Percentiles rank a stretch among this genome's conserved stretches.
Evolutionary conservation across 2,797 vertebrate genomes (phyloP).

Genomic region (Alca torda): DNA sequence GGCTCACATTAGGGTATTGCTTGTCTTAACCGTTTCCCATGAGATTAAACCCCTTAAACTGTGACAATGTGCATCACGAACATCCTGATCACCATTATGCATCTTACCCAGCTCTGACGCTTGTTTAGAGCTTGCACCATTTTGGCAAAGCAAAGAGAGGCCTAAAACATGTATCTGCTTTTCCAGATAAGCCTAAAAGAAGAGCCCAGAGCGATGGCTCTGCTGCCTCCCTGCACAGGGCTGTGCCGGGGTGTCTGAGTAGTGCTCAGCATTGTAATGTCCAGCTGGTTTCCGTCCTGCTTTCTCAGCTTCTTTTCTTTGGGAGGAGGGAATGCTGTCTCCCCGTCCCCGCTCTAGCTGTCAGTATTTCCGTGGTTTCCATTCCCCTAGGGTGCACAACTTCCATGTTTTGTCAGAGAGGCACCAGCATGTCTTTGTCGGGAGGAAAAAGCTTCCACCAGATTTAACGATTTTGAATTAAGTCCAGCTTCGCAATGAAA

Average conservation of each 20-base stretch:
- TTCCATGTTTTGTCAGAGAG: not conserved
- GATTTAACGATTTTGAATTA: not conserved
- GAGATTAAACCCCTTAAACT: not conserved
- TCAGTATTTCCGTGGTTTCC: not conserved
- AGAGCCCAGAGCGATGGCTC: not conserved
- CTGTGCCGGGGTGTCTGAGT: not conserved
- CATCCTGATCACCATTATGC: not conserved
- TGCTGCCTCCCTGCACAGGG: not conserved
- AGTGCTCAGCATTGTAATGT: not conserved
- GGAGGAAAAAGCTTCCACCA: not conserved
- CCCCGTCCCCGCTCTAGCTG: not conserved
- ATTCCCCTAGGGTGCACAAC: fast-evolving
- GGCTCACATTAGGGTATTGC: fast-evolving
- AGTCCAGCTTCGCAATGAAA: not conserved
- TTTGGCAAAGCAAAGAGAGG: not conserved
- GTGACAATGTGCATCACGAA: not conserved
- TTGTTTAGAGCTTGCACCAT: not conserved
- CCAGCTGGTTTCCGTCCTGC: not conserved
- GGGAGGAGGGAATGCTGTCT: not conserved
- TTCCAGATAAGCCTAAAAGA: not conserved
- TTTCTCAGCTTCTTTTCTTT: not conserved
- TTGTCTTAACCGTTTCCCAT: not conserved
- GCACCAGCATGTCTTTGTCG: not conserved
- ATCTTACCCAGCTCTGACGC: not conserved
- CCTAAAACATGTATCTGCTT: not conserved